Percentiles rank a stretch among this genome's conserved stretches.
These are phyloP conservation scores for Sardina pilchardus DNA, from an alignment of 2,113 vertebrate genomes.

Conservation along the genomic window DNA sequence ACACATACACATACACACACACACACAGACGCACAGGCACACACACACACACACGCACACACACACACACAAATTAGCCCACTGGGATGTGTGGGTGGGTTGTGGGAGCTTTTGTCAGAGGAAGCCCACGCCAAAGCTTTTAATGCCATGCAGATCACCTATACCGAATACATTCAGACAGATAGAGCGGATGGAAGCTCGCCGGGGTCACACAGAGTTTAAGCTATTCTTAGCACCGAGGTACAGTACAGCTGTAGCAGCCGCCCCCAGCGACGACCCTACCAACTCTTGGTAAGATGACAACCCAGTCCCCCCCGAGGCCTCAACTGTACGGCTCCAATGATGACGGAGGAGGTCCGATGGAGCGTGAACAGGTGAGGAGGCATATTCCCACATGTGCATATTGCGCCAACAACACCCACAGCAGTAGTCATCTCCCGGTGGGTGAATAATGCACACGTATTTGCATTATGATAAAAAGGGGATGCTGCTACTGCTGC, in stretches of 20 bases:
- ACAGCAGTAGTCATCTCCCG: too few species aligned
- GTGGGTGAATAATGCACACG: too few species aligned
- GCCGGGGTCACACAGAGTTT: slow-evolving; percentile 25
- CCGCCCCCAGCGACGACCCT: neutral
- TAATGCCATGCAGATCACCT: neutral
- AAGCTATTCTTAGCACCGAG: slow-evolving; percentile 12
- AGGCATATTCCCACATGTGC: neutral
- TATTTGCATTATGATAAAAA: too few species aligned
- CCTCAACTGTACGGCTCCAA: neutral
- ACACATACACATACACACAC: neutral
- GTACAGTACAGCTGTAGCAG: neutral
- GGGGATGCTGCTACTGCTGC: too few species aligned
- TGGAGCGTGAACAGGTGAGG: neutral
- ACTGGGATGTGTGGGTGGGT: neutral
- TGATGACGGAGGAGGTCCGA: neutral
- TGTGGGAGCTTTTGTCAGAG: neutral
- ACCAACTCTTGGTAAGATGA: neutral
- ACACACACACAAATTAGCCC: neutral
- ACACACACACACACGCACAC: neutral
- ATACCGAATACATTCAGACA: neutral
- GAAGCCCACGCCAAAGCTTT: slow-evolving; percentile 17
- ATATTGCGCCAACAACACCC: too few species aligned
- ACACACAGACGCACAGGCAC: neutral
- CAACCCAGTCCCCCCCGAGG: neutral
- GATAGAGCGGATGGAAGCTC: neutral